Evolutionary conservation across 1,140 invertebrate genomes (phyloP).

Genomic region (Mamestra configurata): DNA sequence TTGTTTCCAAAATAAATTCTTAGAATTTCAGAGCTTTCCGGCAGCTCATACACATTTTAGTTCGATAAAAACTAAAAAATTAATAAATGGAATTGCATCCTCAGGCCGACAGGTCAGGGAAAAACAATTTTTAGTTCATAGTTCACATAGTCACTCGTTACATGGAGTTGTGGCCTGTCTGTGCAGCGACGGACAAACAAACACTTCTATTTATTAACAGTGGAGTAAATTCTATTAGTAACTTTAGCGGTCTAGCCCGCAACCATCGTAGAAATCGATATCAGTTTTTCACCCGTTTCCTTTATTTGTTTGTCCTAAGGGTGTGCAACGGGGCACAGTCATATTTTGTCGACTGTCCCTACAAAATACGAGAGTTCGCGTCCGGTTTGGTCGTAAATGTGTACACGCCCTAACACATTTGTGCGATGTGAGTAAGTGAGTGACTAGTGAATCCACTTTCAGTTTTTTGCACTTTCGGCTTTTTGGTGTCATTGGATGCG

Average conservation of each 20-base stretch:
- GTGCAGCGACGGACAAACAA: not conserved
- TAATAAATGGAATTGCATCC: not conserved
- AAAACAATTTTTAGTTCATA: not conserved
- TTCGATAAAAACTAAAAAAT: too few relatives aligned
- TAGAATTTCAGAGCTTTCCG: too few relatives aligned
- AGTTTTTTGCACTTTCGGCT: not conserved
- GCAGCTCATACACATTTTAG: too few relatives aligned
- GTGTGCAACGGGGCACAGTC: not conserved
- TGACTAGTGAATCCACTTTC: not conserved
- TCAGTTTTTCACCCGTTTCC: not conserved
- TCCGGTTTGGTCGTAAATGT: not conserved
- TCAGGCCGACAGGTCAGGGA: not conserved
- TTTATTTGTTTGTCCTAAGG: slow-evolving; percentile 5
- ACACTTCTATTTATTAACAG: slow-evolving; percentile 2
- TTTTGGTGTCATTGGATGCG: not conserved
- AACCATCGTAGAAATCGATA: not conserved
- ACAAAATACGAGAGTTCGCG: not conserved
- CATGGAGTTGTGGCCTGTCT: not conserved
- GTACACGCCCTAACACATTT: not conserved
- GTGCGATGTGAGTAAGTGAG: not conserved
- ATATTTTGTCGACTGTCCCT: not conserved
- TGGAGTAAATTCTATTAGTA: slow-evolving; percentile 12
- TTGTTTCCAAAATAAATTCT: too few relatives aligned
- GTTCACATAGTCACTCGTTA: not conserved
- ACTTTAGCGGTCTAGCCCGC: too few relatives aligned